Evolutionary conservation across 1,140 invertebrate species (phyloP), one percentile per base, ranked within the genome.

Genomic region (Leguminivora glycinivorella): DNA sequence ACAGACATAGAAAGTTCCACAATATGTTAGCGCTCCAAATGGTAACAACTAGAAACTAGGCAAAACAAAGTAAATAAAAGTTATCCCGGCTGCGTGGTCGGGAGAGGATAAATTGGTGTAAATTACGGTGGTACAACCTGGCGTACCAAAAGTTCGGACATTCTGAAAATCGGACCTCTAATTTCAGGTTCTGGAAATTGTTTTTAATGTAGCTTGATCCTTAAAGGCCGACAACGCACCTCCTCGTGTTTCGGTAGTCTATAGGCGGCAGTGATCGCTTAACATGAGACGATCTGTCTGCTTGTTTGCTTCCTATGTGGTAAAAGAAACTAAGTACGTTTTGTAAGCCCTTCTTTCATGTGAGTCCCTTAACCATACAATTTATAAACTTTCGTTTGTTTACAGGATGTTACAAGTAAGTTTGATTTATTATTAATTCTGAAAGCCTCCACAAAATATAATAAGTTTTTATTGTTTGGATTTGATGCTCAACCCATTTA

Each of bases 51-150:
- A 63, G 25, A 63, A 63, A 63, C 58, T 63, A 63, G 58, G 58
- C 58, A 63, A 63, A 63, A 63, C 58, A 63, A 63, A 63, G 58
- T 63, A 63, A 63, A 29, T 63, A 63, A 63, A 63, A 63, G 58
- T 34, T 63, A 29, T 17, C 58, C 58, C 25, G 29, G 14, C 9
- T 52, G 47, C 58, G 58, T n/a, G 26, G 12, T 25, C 25, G 58
- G 6, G 26, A 17, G 58, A 29, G 6, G 34, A 29, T 31, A 63
- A 63, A 63, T 63, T 63, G 26, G 26, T 63, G 58, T 63, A 63
- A 63, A 63, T 6, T n/a, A 63, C 29, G 26, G 26, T 63, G 25
- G 58, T 31, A 63, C 58, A 26, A 24, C n/a, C n/a, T 17, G 25
- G 14, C 58, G n/a, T 34, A 34, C 17, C 31, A 26, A 63, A 63